A percentile compares a stretch with the other conserved stretches of the same genome.
Evolutionary conservation across 1,140 invertebrate species (phyloP).

Genomic region (Drosophila yakuba): DNA sequence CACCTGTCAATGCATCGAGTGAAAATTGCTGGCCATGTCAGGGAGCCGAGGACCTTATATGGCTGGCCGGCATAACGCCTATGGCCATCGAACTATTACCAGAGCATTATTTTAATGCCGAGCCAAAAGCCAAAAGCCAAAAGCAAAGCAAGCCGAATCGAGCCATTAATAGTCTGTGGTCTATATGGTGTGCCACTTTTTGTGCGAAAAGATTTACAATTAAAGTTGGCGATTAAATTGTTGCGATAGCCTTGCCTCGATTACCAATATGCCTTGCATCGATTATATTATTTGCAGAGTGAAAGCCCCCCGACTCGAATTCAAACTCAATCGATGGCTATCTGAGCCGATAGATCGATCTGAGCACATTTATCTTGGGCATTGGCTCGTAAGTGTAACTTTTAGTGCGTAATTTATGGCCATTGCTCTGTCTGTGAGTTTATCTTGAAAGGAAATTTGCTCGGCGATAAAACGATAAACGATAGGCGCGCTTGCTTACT

Average conservation of each 20-base stretch:
- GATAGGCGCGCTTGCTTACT: slow-evolving; percentile 25
- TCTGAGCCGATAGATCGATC: slow-evolving; percentile 50
- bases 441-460: slow-evolving; percentile 82
- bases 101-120: slow-evolving; percentile 72
- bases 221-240: slow-evolving; percentile 78
- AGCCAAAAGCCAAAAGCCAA: slow-evolving; percentile 13
- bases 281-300: slow-evolving; percentile 65
- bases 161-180: slow-evolving; percentile 54
- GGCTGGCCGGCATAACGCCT: slow-evolving; percentile 68
- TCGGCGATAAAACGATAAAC: slow-evolving; percentile 54
- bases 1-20: slow-evolving; percentile 75
- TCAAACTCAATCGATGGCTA: slow-evolving; percentile 47
- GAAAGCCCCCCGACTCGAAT: slow-evolving; percentile 54
- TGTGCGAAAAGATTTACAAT: slow-evolving; percentile 72
- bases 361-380: slow-evolving; percentile 58
- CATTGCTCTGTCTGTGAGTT: slow-evolving; percentile 63
- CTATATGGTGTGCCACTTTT: slow-evolving; percentile 44
- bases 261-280: slow-evolving; percentile 63
- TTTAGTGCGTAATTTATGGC: slow-evolving; percentile 76
- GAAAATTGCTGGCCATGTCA: slow-evolving; percentile 73
- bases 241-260: slow-evolving; percentile 66
- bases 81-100: slow-evolving; percentile 69
- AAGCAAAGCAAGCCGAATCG: slow-evolving; percentile 14
- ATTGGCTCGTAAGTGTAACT: slow-evolving; percentile 65
- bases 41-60: slow-evolving; percentile 62